Percentiles rank a stretch among this genome's conserved stretches.
Conservation (phyloP, 2,888 invertebrate genomes). For the Tyria jacobaeae region DNA sequence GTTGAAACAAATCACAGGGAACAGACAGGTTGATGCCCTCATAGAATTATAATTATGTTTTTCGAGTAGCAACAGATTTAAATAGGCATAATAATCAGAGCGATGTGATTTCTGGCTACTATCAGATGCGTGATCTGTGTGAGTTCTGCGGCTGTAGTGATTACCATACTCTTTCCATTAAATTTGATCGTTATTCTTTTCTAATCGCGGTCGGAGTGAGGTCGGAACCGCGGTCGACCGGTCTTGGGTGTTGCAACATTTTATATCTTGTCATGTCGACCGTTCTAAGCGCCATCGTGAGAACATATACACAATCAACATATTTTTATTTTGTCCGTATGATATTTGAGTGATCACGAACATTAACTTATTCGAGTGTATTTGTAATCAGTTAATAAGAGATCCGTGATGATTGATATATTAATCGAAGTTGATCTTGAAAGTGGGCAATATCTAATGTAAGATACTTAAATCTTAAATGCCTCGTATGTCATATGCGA, state of each 20-base stretch:
- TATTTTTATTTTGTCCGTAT: slow-evolving; percentile 54
- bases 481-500: too few species aligned
- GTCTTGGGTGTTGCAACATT: slow-evolving; percentile 75
- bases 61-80: slow-evolving; percentile 55
- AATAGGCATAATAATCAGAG: slow-evolving; percentile 59
- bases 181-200: slow-evolving; percentile 65
- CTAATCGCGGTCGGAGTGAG: slow-evolving; percentile 65
- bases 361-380: slow-evolving; percentile 7
- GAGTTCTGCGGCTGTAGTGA: slow-evolving; percentile 51
- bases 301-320: slow-evolving; percentile 69
- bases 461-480: not conserved
- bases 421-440: not conserved
- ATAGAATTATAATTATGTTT: slow-evolving; percentile 60
- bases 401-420: not conserved
- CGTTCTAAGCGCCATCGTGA: slow-evolving; percentile 81
- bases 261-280: slow-evolving; percentile 68
- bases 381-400: not conserved
- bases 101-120: slow-evolving; percentile 59
- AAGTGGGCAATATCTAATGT: not conserved
- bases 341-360: slow-evolving; percentile 29
- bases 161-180: slow-evolving; percentile 63
- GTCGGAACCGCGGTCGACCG: slow-evolving; percentile 71
- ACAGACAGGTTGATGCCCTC: slow-evolving; percentile 57
- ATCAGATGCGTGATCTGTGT: slow-evolving; percentile 52
- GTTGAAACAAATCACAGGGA: slow-evolving; percentile 42